A percentile compares a stretch with the other conserved stretches of the same genome.
Conservation (phyloP, 2,113 vertebrate genomes). For the Chrysochloris asiatica region DNA sequence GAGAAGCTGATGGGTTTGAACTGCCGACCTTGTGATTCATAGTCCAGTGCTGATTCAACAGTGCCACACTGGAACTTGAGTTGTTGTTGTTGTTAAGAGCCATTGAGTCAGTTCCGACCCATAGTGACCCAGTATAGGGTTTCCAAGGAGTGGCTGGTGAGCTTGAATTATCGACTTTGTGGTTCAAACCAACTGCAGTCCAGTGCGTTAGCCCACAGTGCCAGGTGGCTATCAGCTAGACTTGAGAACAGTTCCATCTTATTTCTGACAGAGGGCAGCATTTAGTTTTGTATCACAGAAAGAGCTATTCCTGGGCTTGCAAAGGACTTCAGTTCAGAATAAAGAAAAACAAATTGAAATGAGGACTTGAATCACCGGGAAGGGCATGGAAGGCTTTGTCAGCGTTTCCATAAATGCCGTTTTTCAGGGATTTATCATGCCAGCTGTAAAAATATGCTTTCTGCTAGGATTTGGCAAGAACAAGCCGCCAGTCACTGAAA, state of each 20-base stretch:
- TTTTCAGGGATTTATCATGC: slow-evolving; percentile 12
- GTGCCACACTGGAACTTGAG: too few species aligned
- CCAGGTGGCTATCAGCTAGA: accelerated
- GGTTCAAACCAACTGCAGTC: too few species aligned
- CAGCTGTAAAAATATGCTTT: slow-evolving; percentile 58
- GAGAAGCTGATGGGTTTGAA: too few species aligned
- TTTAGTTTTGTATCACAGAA: slow-evolving; percentile 63
- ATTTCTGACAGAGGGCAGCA: slow-evolving; percentile 84
- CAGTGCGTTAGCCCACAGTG: too few species aligned
- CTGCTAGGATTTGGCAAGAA: slow-evolving; percentile 8
- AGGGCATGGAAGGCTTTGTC: slow-evolving; percentile 36
- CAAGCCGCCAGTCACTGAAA: slow-evolving; percentile 11
- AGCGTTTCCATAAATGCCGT: slow-evolving; percentile 55
- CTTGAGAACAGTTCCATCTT: slow-evolving; percentile 40
- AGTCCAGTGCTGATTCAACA: too few species aligned
- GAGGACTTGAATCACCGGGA: slow-evolving; percentile 55
- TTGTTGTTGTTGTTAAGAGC: too few species aligned
- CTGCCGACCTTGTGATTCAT: too few species aligned
- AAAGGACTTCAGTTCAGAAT: slow-evolving; percentile 33
- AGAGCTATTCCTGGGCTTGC: background rate
- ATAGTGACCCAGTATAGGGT: too few species aligned
- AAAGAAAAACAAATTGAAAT: slow-evolving; percentile 65
- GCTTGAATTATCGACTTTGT: too few species aligned
- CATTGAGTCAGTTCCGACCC: too few species aligned
- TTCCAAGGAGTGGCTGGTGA: too few species aligned